These are phyloP conservation scores for Diachasma alloeum DNA, from an alignment of 1,140 invertebrate species.

Conservation along the genomic window DNA sequence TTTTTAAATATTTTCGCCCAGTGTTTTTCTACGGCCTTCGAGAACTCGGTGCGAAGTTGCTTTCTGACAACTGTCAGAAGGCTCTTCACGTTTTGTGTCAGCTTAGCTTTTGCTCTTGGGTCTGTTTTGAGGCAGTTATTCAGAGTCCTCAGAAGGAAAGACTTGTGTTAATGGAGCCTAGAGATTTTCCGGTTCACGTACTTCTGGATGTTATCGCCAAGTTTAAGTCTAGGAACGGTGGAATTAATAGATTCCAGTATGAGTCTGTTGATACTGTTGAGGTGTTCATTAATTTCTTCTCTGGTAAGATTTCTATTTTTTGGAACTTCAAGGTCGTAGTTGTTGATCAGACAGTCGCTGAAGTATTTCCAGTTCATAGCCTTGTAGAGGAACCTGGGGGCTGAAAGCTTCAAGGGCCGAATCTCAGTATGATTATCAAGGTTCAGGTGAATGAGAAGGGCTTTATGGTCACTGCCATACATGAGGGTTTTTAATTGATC, in stretches of 20 bases:
- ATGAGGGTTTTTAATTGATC: not conserved
- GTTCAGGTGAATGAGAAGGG: not conserved
- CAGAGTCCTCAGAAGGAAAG: not conserved
- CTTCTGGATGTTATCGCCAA: not conserved
- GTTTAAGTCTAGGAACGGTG: constrained; percentile 20
- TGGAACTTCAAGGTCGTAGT: not conserved
- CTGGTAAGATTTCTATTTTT: not conserved
- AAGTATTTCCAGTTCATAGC: not conserved
- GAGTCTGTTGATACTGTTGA: not conserved
- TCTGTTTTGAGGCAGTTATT: not conserved
- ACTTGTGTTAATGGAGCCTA: constrained; percentile 22
- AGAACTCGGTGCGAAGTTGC: constrained; percentile 8
- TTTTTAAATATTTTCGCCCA: constrained; percentile 18
- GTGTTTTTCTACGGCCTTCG: constrained; percentile 13
- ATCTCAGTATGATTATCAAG: not conserved
- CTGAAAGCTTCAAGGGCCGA: not conserved
- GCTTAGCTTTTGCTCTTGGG: not conserved
- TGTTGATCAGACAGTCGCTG: not conserved
- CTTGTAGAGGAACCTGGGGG: not conserved
- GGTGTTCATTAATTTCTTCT: not conserved
- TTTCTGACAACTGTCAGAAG: not conserved
- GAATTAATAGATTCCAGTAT: not conserved
- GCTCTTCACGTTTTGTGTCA: not conserved
- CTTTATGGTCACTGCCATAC: not conserved
- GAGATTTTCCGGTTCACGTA: constrained; percentile 23